Base-by-base conservation (phyloP, 2,888 invertebrate genomes). In the Conomelus anceps region DNA sequence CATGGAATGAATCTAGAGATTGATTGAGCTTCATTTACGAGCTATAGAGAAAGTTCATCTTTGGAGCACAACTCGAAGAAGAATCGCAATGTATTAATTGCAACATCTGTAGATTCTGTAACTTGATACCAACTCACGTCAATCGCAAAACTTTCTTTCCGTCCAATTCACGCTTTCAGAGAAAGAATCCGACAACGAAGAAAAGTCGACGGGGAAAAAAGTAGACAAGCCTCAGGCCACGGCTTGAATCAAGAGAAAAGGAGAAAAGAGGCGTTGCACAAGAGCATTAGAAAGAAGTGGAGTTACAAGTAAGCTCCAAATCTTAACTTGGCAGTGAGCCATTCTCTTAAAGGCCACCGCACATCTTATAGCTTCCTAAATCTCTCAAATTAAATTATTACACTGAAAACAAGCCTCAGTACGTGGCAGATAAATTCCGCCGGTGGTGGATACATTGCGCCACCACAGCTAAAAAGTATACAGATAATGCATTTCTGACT, bases 381-480 rank as follows among this genome's bases (percentile, higher is more conserved):
- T 86, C 86, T 86, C 86, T 23, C 86, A 86, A 86, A 86, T 86
- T 86, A 86, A 86, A 86, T 86, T 86, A 86, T 86, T 86, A 86
- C 24, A 86, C 86, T 24, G 24, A 86, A 86, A 86, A 86, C 86
- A 86, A 86, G 86, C 23, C 86, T 23, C 22, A 29, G 24, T 86
- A 86, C 24, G 29, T 22, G 26, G 24, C 22, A 86, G 29, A 86
- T 86, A 86, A 86, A 86, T 86, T 86, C 63, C 63, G 20, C 13
- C 63, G 20, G n/a, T 20, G n/a, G n/a, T 63, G 63, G n/a, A 63
- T 63, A 63, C 63, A 63, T 63, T 63, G 63, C 63, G 63, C 63
- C 63, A 63, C 63, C 63, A n/a, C 63, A 63, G n/a, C 63, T n/a
- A 63, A 63, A 63, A 63, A 63, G n/a, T 63, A 7, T 63, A 63